Evolutionary conservation across 2,888 invertebrate species (phyloP).

Genomic region (Octodonta nipae): DNA sequence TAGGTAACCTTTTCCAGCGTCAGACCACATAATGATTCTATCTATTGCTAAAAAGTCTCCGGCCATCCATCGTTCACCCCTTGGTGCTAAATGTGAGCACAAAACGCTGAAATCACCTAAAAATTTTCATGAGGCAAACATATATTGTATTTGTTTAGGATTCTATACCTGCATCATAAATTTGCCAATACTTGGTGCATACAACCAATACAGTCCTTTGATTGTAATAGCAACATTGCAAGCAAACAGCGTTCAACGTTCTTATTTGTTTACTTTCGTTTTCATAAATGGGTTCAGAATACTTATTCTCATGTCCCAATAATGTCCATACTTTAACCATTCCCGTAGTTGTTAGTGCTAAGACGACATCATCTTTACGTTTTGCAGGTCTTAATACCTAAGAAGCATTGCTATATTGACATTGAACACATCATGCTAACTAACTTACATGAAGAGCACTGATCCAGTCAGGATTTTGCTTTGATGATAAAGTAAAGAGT

Average conservation of each 20-base stretch:
- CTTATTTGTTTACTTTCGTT: slow-evolving; percentile 95
- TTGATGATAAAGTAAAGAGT: slow-evolving; percentile 79
- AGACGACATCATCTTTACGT: slow-evolving; percentile 86
- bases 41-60: slow-evolving; percentile 89
- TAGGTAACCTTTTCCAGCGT: slow-evolving; percentile 88
- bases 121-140: too few species aligned
- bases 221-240: slow-evolving; percentile 90
- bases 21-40: slow-evolving; percentile 86
- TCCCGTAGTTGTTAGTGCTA: slow-evolving; percentile 89
- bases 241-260: slow-evolving; percentile 80
- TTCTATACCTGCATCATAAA: slow-evolving; percentile 56
- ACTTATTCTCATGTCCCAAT: slow-evolving; percentile 74
- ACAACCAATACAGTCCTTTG: slow-evolving; percentile 93
- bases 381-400: slow-evolving; percentile 56
- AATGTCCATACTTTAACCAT: slow-evolving; percentile 96
- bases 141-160: slow-evolving; percentile 1
- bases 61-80: slow-evolving; percentile 86
- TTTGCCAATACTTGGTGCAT: slow-evolving; percentile 94
- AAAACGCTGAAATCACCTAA: slow-evolving; percentile 87
- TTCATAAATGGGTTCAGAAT: slow-evolving; percentile 81
- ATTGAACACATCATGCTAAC: too few species aligned
- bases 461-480: slow-evolving; percentile 97
- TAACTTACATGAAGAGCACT: slow-evolving; percentile 76
- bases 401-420: too few species aligned
- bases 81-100: slow-evolving; percentile 80